phyloP scores from a whole-genome alignment of 2,888 invertebrate species.

The Phortica okadai region DNA sequence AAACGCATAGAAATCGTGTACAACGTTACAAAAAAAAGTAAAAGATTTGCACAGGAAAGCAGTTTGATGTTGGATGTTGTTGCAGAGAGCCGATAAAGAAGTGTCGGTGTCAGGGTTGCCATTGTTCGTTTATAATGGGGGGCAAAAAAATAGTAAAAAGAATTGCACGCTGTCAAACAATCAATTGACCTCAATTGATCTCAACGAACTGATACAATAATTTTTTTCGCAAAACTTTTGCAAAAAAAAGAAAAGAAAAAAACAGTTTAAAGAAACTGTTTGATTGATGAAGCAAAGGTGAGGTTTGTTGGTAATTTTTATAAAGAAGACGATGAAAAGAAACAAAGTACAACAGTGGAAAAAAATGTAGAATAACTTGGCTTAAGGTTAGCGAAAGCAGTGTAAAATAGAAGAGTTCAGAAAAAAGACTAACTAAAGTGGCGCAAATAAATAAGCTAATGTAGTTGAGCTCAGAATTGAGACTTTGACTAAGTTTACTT shows the following conservation, averaged over 20 bases:
- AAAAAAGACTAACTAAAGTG: no score
- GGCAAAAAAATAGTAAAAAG: neutral
- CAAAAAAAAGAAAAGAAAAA: neutral
- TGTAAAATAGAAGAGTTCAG: no score
- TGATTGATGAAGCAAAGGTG: neutral
- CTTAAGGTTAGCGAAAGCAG: no score
- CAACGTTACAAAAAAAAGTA: neutral
- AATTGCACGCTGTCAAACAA: conserved; percentile 15
- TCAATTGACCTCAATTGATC: conserved; percentile 35
- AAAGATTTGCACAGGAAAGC: neutral
- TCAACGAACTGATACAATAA: conserved; percentile 12
- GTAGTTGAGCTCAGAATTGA: no score
- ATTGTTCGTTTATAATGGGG: neutral
- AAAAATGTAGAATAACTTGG: no score
- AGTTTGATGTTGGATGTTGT: neutral
- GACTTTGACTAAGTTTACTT: no score
- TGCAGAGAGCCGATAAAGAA: neutral
- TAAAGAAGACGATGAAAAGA: no score
- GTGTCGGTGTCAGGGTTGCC: neutral
- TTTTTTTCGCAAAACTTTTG: neutral
- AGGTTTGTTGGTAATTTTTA: neutral
- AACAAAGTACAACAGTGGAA: no score
- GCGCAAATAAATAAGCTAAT: no score
- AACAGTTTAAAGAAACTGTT: no score
- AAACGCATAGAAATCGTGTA: neutral